Evolutionary conservation across 2,797 vertebrate genomes (phyloP), one percentile per base, ranked within the genome.

Genomic region (Lophotriccus pileatus): DNA sequence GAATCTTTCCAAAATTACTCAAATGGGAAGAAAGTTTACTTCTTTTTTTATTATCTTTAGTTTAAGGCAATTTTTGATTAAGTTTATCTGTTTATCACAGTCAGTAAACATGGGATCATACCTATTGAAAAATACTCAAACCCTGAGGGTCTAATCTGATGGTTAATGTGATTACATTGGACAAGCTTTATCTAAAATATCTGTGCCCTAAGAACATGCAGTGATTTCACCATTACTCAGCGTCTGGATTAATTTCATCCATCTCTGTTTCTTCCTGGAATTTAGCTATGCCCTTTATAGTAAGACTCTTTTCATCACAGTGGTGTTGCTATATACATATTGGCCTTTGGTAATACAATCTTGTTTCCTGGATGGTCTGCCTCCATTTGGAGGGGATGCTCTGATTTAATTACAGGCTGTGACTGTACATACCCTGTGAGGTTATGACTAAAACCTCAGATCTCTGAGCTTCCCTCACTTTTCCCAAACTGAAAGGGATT

Each of bases 161-260:
- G 39, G 43, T 20, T 93, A 67, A 90, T 84, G 30, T 0, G 22
- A 86, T 93, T 78, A 86, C 36, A 46, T 32, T 10, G 37, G 9
- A 14, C 36, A 58, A 75, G 24, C 44, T 73, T 86, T 73, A 81
- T 69, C 73, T 94, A 37, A 90, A 88, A 86, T 47, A 55, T 75
- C 32, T 22, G 7, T 76, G 69, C 67, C 60, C 83, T 74, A 76
- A 86, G 50, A 84, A 78, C 58, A n/a, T 2, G 44, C 20, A 25
- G 39, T 77, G 84, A 89, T 87, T 96, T 92, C 82, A 64, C 41
- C 60, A 39, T 96, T 87, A 91, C 70, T 93, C 68, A 74, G 52
- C 47, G 6, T 68, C 49, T 80, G 93, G 76, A 68, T 68, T 94
- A 85, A 89, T 84, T 83, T 93, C 6, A 68, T 66, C 76, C 28